Evolutionary conservation across 1,140 invertebrate genomes (phyloP), one percentile per base, ranked within the genome.

Genomic region (Arctopsyche grandis): DNA sequence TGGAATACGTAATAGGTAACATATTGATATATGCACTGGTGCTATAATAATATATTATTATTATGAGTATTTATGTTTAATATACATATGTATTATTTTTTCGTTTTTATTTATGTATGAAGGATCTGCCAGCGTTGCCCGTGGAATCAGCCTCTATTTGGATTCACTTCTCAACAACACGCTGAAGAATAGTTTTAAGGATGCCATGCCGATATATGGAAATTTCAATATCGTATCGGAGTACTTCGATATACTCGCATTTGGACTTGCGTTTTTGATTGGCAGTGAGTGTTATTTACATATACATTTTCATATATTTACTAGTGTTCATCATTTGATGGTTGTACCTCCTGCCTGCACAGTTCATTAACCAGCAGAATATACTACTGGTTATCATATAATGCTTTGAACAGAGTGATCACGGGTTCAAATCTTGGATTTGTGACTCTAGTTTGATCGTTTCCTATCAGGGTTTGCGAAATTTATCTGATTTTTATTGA

Each of bases 1-100:
- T 97, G 82, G 96, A 97, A 88, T 97, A 97, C 88, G 92, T 95
- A 0, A 96, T 98, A 79, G 95, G 95, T 96, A 86, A 88, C 86
- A 52, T 16, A 43, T 21, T 3, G 16, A 52, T 14, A 21, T 16
- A 29, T 60, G n/a, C n/a, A n/a, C n/a, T 77, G 21, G 26, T 60
- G 12, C 43, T 76, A 19, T 14, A 56, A 69, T 44, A 69, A 4
- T 5, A 78, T 44, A 19, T 38, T 19, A 74, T 58, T 58, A 21
- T 43, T 21, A 10, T 5, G 19, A 73, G 19, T 29, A 43, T n/a
- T n/a, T n/a, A 12, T 38, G 1, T 71, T 38, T 12, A 71, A 29
- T 26, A 19, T 21, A 24, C 38, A 5, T 19, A 38, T 24, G 9
- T 22, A 44, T 79, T 79, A 79, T 63, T 79, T 22, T 7, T 77